These are phyloP conservation scores for Drosophila mayri DNA, from an alignment of 1,140 invertebrate species.

Conservation along the genomic window DNA sequence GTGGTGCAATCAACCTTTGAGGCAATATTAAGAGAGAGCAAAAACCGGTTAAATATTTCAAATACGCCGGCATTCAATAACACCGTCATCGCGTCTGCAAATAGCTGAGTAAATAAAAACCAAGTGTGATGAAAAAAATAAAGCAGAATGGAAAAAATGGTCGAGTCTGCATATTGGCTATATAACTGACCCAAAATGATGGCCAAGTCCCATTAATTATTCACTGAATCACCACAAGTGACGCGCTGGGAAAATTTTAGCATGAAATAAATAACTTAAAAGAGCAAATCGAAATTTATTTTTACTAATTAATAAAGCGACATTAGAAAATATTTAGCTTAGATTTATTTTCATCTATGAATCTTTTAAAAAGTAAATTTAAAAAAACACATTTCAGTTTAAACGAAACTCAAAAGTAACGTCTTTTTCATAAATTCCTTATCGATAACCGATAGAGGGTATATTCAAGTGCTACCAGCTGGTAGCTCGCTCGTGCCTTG, in stretches of 20 bases:
- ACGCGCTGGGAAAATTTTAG: constrained; percentile 1
- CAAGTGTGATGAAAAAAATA: constrained; percentile 19
- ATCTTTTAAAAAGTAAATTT: too few relatives aligned
- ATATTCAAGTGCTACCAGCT: too few relatives aligned
- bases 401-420: too few relatives aligned
- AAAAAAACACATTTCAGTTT: too few relatives aligned
- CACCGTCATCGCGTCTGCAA: constrained; percentile 42
- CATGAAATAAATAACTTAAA: background rate
- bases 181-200: constrained; percentile 31
- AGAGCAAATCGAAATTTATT: background rate
- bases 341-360: too few relatives aligned
- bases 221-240: constrained; percentile 10
- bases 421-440: too few relatives aligned
- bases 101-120: constrained; percentile 38
- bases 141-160: constrained; percentile 3
- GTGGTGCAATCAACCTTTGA: constrained; percentile 55
- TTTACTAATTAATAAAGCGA: too few relatives aligned
- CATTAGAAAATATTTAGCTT: too few relatives aligned
- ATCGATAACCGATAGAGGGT: too few relatives aligned
- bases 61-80: constrained; percentile 31
- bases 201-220: constrained; percentile 11
- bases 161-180: constrained; percentile 19
- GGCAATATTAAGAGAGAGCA: constrained; percentile 40
- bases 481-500: too few relatives aligned
- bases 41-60: constrained; percentile 56